phyloP scores from a whole-genome alignment of 1,140 invertebrate species.

The Branchinecta lindahli region DNA sequence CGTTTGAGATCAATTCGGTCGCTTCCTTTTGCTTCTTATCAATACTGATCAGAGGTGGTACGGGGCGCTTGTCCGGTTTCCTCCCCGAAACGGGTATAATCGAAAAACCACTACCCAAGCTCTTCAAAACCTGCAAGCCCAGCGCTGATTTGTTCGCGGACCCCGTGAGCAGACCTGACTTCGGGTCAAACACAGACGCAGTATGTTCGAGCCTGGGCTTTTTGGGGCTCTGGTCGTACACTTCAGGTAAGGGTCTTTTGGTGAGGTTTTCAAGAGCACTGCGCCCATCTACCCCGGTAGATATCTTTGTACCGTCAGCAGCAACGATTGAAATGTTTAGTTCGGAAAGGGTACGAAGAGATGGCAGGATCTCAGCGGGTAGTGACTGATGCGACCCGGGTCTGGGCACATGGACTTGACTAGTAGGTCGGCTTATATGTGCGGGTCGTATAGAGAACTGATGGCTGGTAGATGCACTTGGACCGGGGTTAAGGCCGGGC shows the following conservation, averaged over 20 bases:
- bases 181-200: background rate
- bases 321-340: slow-evolving; percentile 5
- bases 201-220: background rate
- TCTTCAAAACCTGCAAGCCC: background rate
- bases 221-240: background rate
- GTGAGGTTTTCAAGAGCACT: background rate
- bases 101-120: background rate
- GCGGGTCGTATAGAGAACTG: too few relatives aligned
- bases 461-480: too few relatives aligned
- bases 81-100: background rate
- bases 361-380: background rate
- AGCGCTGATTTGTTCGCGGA: background rate
- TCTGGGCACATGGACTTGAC: background rate
- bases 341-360: background rate
- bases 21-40: background rate
- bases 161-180: background rate
- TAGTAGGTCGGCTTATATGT: background rate
- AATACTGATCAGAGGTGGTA: background rate
- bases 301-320: slow-evolving; percentile 7
- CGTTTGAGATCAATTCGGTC: slow-evolving; percentile 1
- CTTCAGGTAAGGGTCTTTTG: background rate
- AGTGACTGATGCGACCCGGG: background rate
- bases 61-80: background rate
- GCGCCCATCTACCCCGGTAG: background rate
- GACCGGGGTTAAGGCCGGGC: too few relatives aligned